Evolutionary conservation across 1,140 invertebrate species (phyloP), one percentile per base, ranked within the genome.

Genomic region (Teleogryllus occipitalis): DNA sequence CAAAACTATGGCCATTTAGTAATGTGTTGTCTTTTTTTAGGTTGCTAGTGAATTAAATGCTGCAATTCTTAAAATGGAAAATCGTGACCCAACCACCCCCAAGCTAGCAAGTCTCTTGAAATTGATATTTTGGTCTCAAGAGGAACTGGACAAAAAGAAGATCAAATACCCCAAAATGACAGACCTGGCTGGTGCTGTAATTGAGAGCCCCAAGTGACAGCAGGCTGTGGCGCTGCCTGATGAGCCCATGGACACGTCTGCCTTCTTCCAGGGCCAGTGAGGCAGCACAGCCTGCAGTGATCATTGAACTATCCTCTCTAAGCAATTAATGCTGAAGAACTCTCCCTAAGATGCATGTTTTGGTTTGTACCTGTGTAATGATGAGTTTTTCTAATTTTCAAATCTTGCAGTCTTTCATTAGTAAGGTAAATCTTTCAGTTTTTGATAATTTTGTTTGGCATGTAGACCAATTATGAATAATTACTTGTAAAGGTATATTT

Each of bases 31-130:
- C 27, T 7, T 10, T 49, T 49, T 72, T n/a, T 84, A 97, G 95
- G 96, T 99, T 84, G 97, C 97, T 15, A 97, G 96, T 88, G 97
- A 99, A 89, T 87, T 99, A 8, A 99, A 99, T 88, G 95, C 97
- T 80, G 96, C 97, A 6, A 98, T 99, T 82, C 87, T 99, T 46
- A 95, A 96, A 84, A 94, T 94, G 86, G 95, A 98, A 85, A 94
- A 97, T 84, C 92, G 93, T 85, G 95, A 96, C 83, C 91, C 93
- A 75, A 96, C 96, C 27, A 94, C 94, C 75, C 95, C 95, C 14
- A 94, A 97, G 85, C 88, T 99, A 72, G 96, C 96, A 83, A 96
- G 94, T 84, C 88, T 99, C 5, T 87, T 99, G 8, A 96, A 97
- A 86, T 90, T 98, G 85, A 94, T 99, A 82, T 87, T 98, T 8